Conservation (phyloP, 2,797 vertebrate genomes). For the Gymnoscopelus braueri region DNA sequence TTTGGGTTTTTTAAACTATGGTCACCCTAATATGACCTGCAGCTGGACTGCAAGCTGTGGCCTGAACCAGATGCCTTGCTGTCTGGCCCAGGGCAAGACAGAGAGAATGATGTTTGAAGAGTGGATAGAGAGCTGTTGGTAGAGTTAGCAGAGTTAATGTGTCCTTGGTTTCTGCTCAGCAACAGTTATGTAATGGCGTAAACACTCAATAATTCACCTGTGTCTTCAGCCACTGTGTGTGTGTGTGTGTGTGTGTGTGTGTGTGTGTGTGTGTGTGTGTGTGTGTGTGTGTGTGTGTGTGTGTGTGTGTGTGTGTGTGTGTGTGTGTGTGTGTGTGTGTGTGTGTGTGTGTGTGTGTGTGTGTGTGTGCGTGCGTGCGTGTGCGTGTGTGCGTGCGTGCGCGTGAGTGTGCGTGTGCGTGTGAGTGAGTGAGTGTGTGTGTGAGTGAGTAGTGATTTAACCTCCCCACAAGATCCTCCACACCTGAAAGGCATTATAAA, state of each 20-base stretch:
- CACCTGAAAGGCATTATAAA: too few species aligned
- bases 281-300: constrained; percentile 14
- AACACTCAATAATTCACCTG: constrained; percentile 51
- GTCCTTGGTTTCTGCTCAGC: constrained; percentile 67
- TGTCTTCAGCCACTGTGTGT: constrained; percentile 22
- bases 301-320: constrained; percentile 1
- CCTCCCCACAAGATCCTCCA: too few species aligned
- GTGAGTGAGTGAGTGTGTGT: not conserved
- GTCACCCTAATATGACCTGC: constrained; percentile 72
- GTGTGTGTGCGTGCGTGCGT: not conserved
- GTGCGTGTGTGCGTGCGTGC: constrained; percentile 15
- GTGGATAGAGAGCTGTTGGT: constrained; percentile 46
- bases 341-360: constrained; percentile 4
- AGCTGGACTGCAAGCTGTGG: constrained; percentile 75
- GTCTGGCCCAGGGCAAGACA: constrained; percentile 63
- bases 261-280: constrained; percentile 2
- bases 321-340: not conserved
- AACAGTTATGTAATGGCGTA: constrained; percentile 70
- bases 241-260: constrained; percentile 1
- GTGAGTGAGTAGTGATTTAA: too few species aligned
- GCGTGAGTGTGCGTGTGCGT: not conserved
- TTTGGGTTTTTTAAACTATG: too few species aligned
- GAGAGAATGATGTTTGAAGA: constrained; percentile 38
- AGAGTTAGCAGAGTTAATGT: constrained; percentile 67
- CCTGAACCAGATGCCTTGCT: constrained; percentile 81